phyloP scores from a whole-genome alignment of 2,888 invertebrate genomes.

The Siphlonurus alternatus region DNA sequence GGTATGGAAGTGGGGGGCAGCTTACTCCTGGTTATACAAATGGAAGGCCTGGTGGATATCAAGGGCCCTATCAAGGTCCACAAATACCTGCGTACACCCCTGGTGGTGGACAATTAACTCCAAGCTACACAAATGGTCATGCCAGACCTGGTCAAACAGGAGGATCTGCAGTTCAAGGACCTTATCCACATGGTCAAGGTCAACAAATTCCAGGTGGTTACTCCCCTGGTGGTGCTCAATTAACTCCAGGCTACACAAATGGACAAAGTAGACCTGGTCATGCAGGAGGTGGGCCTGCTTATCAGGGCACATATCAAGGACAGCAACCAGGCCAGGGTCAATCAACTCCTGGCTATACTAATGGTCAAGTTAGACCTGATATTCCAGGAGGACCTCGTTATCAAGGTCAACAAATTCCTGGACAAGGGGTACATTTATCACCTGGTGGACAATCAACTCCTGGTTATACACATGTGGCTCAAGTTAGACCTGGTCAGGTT shows the following conservation, averaged over 20 bases:
- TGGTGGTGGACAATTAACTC: constrained; percentile 8
- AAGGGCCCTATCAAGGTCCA: constrained; percentile 5
- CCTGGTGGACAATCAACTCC: constrained; percentile 3
- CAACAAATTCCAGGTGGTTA: constrained; percentile 11
- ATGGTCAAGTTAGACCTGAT: constrained; percentile 6
- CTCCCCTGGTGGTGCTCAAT: constrained; percentile 3
- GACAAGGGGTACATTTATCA: constrained; percentile 8
- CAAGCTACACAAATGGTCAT: constrained; percentile 11
- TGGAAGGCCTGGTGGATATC: constrained; percentile 6
- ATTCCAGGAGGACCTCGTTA: constrained; percentile 11
- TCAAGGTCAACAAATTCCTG: constrained; percentile 6
- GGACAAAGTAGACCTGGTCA: constrained; percentile 7
- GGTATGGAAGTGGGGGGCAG: neutral
- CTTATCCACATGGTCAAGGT: constrained; percentile 5
- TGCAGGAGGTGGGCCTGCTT: constrained; percentile 3
- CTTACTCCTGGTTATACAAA: neutral
- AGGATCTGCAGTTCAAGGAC: constrained; percentile 4
- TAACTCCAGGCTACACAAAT: constrained; percentile 11
- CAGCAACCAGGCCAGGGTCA: neutral
- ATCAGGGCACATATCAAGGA: neutral
- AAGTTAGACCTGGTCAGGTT: neutral
- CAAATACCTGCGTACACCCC: constrained; percentile 10
- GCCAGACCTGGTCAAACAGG: constrained; percentile 2
- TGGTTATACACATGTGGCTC: constrained; percentile 1
- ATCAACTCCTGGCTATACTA: neutral